These are phyloP conservation scores for Melanotaenia boesemani DNA, from an alignment of 2,797 vertebrate species.

Conservation along the genomic window DNA sequence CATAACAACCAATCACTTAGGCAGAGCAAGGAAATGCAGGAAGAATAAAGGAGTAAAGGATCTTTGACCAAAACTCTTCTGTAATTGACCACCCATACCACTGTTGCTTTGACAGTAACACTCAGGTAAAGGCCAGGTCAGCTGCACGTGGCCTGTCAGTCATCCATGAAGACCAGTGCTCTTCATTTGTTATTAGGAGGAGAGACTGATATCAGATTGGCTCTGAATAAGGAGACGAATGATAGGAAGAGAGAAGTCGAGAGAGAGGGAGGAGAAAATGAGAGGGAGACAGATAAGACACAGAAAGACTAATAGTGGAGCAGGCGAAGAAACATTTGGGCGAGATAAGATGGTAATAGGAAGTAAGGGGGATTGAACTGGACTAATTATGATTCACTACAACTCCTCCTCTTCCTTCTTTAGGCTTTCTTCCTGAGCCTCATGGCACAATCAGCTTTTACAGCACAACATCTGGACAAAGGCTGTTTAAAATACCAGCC, in stretches of 20 bases:
- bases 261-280: conserved; percentile 27
- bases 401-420: conserved; percentile 48
- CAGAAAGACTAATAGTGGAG: conserved; percentile 53
- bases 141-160: conserved; percentile 56
- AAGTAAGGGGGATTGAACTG: conserved; percentile 68
- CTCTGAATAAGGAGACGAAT: conserved; percentile 31
- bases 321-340: conserved; percentile 58
- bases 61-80: conserved; percentile 66
- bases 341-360: conserved; percentile 68
- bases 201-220: conserved; percentile 49
- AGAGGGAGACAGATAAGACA: conserved; percentile 53
- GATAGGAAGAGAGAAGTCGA: conserved; percentile 34
- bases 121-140: conserved; percentile 71
- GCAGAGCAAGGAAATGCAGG: conserved; percentile 32
- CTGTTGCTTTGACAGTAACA: conserved; percentile 50
- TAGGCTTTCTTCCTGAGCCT: conserved; percentile 40
- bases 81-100: conserved; percentile 60
- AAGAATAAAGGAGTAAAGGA: conserved; percentile 53
- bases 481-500: conserved; percentile 61
- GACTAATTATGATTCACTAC: conserved; percentile 76
- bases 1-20: conserved; percentile 52
- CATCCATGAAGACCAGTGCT: conserved; percentile 31
- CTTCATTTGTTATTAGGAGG: conserved; percentile 45
- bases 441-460: conserved; percentile 42
- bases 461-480: conserved; percentile 52